Evolutionary conservation across 2,888 invertebrate genomes (phyloP).

Genomic region (Acleris sparsana): DNA sequence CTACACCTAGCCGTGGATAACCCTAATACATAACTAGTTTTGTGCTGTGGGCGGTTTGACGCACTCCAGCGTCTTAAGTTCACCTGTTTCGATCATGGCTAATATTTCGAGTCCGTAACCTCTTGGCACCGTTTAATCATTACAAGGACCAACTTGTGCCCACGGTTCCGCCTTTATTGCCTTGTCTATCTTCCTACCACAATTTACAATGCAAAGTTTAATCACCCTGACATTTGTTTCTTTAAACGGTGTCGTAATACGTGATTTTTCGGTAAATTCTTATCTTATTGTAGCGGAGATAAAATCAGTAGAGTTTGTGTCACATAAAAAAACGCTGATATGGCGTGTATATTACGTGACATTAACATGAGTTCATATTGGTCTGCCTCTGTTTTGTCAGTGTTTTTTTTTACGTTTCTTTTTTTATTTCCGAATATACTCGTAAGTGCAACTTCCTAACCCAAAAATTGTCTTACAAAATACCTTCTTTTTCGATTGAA

Average conservation of each 20-base stretch:
- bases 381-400: too few species aligned
- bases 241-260: background rate
- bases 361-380: too few species aligned
- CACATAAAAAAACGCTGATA: too few species aligned
- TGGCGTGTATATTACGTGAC: too few species aligned
- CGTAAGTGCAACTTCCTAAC: too few species aligned
- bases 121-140: slow-evolving; percentile 7
- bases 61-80: background rate
- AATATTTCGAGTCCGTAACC: slow-evolving; percentile 9
- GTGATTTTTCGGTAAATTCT: background rate
- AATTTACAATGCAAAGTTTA: background rate
- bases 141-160: slow-evolving; percentile 5
- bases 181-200: background rate
- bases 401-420: too few species aligned
- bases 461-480: too few species aligned
- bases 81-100: slow-evolving; percentile 8
- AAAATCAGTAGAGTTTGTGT: too few species aligned
- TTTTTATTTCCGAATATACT: too few species aligned
- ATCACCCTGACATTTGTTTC: background rate
- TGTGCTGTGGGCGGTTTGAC: slow-evolving; percentile 11
- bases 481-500: too few species aligned
- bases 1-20: background rate
- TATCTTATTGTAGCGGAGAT: too few species aligned
- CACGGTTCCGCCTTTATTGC: slow-evolving; percentile 7
- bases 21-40: background rate